Evolutionary conservation across 2,888 invertebrate genomes (phyloP), one percentile per base, ranked within the genome.

Genomic region (Prosopocoilus inquinatus): DNA sequence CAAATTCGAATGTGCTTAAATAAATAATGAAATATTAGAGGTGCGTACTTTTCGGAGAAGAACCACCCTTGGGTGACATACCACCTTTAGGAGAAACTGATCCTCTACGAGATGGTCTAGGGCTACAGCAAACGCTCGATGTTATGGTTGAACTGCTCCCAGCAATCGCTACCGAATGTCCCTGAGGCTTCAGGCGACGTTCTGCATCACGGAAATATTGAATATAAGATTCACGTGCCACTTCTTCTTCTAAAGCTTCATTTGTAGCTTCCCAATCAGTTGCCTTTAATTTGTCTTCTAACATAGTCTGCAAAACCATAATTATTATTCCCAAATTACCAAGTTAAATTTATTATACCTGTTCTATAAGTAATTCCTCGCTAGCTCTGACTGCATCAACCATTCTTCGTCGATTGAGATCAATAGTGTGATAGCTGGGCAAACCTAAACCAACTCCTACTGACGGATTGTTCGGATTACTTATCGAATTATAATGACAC

Each of bases 261-360:
- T 91, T 91, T 0, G 94, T 94, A 7, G 93, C 89, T 75, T 94
- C 93, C 91, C 91, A 93, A 75, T 94, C 94, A 4, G 93, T 92
- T 58, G 92, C 92, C 67, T 88, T 84, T 45, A 94, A 76, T 74
- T 94, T 94, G 74, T 94, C 94, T 75, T 94, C 90, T 66, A 94
- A 80, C 93, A 94, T 94, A 1, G 91, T 88, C 87, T 90, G 61
- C 1, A 69, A 61, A 49, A 54, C 9, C 13, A 54, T 12, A 5
- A 36, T 36, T 11, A 36, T 28, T 28, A 28, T 5, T 28, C 5
- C 20, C 20, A 28, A 28, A 28, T 28, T 4, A 28, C 20, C 1
- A 28, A 28, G 9, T 43, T 46, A 28, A 12, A 34, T 35, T 8
- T 32, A 11, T 8, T 32, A 11, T 70, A 87, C 88, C 81, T 90